A percentile compares a stretch with the other conserved stretches of the same genome.
phyloP scores from a whole-genome alignment of 2,113 vertebrate species.

The Bubalus kerabau region DNA sequence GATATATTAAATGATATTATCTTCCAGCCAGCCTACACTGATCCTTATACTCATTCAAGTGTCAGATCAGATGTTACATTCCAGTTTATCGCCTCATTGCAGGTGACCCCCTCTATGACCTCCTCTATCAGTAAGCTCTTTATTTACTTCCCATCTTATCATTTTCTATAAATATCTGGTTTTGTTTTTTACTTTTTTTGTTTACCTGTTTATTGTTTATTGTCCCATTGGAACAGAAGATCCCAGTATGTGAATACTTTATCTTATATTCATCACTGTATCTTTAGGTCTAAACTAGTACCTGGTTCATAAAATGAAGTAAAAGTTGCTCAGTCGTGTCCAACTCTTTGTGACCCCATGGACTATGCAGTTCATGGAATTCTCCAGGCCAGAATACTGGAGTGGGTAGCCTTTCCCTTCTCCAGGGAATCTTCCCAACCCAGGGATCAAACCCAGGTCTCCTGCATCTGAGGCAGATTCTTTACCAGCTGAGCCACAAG shows the following conservation, averaged over 20 bases:
- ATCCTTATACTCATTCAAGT: neutral
- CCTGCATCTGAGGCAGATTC: neutral
- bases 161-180: neutral
- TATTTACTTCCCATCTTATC: neutral
- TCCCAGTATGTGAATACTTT: neutral
- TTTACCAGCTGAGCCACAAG: neutral
- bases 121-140: accelerated
- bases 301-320: neutral
- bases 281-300: neutral
- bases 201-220: neutral
- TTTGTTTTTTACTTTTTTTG: neutral
- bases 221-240: neutral
- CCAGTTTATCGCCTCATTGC: accelerated
- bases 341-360: neutral
- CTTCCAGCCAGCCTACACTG: neutral
- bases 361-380: neutral
- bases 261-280: neutral
- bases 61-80: neutral
- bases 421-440: neutral
- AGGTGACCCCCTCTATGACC: neutral
- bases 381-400: neutral
- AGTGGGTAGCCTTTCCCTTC: neutral
- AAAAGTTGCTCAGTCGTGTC: neutral
- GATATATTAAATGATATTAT: neutral
- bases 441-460: neutral